These are phyloP conservation scores for Hypsopygia costalis DNA, from an alignment of 2,888 invertebrate genomes.

Conservation along the genomic window DNA sequence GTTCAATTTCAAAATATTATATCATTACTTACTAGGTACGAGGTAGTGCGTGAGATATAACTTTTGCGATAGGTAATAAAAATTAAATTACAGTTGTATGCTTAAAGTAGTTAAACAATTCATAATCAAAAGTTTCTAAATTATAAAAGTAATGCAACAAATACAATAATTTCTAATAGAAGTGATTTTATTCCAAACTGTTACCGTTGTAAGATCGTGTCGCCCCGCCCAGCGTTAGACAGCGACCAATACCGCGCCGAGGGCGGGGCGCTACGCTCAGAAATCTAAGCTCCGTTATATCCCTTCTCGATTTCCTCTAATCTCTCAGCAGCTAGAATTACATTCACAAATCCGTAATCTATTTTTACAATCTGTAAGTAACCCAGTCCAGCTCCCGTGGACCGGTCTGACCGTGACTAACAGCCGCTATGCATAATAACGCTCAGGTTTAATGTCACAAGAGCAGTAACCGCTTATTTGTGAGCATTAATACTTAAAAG, in stretches of 20 bases:
- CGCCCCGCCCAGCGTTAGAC: conserved; percentile 67
- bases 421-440: conserved; percentile 46
- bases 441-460: conserved; percentile 55
- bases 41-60: too few species aligned
- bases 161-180: too few species aligned
- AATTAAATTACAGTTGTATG: too few species aligned
- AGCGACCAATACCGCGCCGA: conserved; percentile 59
- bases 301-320: conserved; percentile 14
- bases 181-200: too few species aligned
- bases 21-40: too few species aligned
- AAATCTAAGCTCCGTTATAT: conserved; percentile 53
- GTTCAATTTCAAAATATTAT: too few species aligned
- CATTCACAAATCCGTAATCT: conserved; percentile 14
- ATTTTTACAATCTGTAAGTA: conserved; percentile 14
- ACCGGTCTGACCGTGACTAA: conserved; percentile 37
- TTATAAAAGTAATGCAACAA: too few species aligned
- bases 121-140: too few species aligned
- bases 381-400: conserved; percentile 11
- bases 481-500: conserved; percentile 68
- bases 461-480: conserved; percentile 65
- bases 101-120: too few species aligned
- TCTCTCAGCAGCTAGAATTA: conserved; percentile 11
- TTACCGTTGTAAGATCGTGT: conserved; percentile 30
- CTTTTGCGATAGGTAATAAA: too few species aligned
- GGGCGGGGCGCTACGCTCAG: conserved; percentile 59